Base-by-base conservation (phyloP, 2,888 invertebrate species). In the Chrysolina haemoptera region DNA sequence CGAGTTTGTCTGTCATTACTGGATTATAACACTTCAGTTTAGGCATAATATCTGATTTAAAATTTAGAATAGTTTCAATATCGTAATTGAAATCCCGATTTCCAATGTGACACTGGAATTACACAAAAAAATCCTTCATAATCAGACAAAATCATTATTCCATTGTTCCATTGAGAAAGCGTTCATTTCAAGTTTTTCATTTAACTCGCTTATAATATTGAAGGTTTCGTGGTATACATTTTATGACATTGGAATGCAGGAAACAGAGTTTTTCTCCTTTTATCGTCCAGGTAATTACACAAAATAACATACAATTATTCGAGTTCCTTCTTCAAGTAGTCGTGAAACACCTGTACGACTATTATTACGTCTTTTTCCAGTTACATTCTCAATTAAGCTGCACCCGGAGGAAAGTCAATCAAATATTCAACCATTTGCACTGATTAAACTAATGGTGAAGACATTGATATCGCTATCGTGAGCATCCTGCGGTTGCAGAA, bases 281-380 rank as follows among this genome's bases (percentile, higher is more conserved):
- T 27, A 59, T n/a, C 22, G 14, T 59, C 10, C 27, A 35, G 59
- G 59, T 59, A 9, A 59, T 59, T 59, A 27, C 8, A 59, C 27
- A 14, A 27, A 35, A 59, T 27, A 22, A 59, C 27, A 59, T 59
- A 59, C 27, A 59, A 59, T 59, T 59, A 59, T 11, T 27, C 53
- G 16, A 59, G 22, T 59, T 59, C n/a, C 46, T 59, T 27, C n/a
- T 27, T 14, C 27, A 12, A 27, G 59, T n/a, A 59, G 59, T 27
- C 59, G 27, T 27, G 59, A 27, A 59, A 59, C 59, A 59, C 59
- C 59, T 59, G 59, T n/a, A 27, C 59, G 22, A 59, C 59, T n/a
- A 59, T 27, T 8, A 59, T 59, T 59, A 59, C n/a, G n/a, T 59
- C 27, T 59, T 27, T 16, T 59, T 27, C 59, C n/a, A n/a, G 5